Conservation (phyloP, 2,797 vertebrate species). For the Epinephelus coioides region DNA sequence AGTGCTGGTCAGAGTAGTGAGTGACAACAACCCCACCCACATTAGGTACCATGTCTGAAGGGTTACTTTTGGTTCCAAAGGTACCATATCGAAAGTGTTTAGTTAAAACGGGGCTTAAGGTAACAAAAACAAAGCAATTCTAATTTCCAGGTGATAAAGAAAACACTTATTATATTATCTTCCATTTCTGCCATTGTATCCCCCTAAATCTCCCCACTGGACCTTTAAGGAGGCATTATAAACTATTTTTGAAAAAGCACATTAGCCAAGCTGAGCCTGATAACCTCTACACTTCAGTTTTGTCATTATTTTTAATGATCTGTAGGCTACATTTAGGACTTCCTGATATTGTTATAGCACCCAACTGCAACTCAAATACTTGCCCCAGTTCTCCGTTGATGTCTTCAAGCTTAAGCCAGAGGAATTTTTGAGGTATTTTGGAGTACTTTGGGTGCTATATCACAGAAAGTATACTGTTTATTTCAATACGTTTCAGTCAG, state of each 20-base stretch:
- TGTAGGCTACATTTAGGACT: conserved; percentile 14
- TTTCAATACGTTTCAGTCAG: background rate
- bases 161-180: no score
- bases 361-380: conserved; percentile 10
- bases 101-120: no score
- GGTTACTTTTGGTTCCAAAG: no score
- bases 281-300: conserved; percentile 11
- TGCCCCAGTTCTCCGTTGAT: background rate
- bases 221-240: background rate
- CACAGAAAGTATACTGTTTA: background rate
- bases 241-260: conserved; percentile 9
- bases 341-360: conserved; percentile 12
- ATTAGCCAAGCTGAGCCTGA: conserved; percentile 1
- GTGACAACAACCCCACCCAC: no score
- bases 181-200: no score
- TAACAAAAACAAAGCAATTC: no score
- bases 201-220: no score
- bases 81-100: no score
- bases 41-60: no score
- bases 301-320: conserved; percentile 21
- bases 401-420: conserved; percentile 1
- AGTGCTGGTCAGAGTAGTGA: no score
- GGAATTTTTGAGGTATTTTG: background rate
- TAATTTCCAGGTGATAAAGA: no score
- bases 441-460: background rate